Base-by-base conservation (phyloP, 2,113 vertebrate species). In the Trinectes maculatus region DNA sequence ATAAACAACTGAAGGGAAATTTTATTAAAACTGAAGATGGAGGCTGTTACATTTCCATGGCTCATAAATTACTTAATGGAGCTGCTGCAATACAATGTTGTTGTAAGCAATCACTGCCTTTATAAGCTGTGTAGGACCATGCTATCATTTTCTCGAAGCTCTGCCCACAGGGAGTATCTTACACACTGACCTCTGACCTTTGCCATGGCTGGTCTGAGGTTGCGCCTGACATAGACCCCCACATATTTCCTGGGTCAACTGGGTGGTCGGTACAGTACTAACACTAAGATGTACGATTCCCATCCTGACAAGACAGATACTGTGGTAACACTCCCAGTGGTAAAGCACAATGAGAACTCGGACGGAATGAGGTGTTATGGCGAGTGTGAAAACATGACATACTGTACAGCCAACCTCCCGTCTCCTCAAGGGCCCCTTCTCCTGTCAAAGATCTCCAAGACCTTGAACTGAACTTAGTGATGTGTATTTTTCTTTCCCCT, bases 151-250 rank as follows among this genome's bases (percentile, higher is more conserved):
- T 52, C 49, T 67, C 18, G 36, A 52, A 63, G 51, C 28, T 64
- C 31, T 49, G 56, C 22, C 40, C 29, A 51, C 65, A 59, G 54
- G 51, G 75, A 83, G 48, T 83, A 76, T 81, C 67, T 78, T 7
- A 66, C 26, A 0, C 19, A 8, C 26, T 57, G 61, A 84, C 67
- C 75, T 78, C 34, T 80, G 83, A 89, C 78, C 83, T 78, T 10
- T 37, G 11, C 26, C 31, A 8, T 21, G 21, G 43, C 59, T 52
- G 52, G n/a, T 49, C 62, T 42, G 39, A 52, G 62, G 55, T 44
- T 49, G 39, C 16, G 18, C 25, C 28, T 83, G 67, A 88, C 59
- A n/a, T 72, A 13, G 66, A 61, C 57, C 16, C 28, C 49, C 46
- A 19, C 59, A 29, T 74, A 82, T 83, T 64, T 79, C 52, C 28